phyloP scores from a whole-genome alignment of 64 coral and sea anemone species.

The Actinia equina region DNA sequence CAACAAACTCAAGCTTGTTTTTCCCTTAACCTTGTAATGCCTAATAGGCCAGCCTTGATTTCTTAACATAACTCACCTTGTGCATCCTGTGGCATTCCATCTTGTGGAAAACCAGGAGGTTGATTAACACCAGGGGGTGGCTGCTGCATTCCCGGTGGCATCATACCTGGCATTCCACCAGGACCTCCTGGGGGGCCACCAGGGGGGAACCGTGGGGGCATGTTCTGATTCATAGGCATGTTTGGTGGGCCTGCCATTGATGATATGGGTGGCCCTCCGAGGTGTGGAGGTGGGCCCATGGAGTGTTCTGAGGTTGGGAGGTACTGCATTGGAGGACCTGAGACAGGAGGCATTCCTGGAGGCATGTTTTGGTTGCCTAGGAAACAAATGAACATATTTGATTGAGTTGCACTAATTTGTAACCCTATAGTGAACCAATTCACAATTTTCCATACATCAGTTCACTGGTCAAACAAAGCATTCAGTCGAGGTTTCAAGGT shows the following conservation, averaged over 20 bases:
- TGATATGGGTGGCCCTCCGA: conserved; percentile 34
- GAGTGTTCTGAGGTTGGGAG: conserved; percentile 32
- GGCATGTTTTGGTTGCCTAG: conserved; percentile 35
- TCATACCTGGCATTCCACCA: conserved; percentile 54
- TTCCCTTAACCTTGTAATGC: too few relatives aligned
- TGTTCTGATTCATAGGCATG: conserved; percentile 24
- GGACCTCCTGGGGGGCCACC: conserved; percentile 61
- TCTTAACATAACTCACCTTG: conserved; percentile 22
- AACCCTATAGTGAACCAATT: neutral
- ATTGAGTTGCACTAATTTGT: neutral
- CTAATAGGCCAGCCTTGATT: neutral
- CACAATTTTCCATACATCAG: too few relatives aligned
- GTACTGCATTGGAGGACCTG: conserved; percentile 51
- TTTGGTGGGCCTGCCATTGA: conserved; percentile 67
- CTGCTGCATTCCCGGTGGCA: conserved; percentile 72
- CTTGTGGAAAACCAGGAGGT: conserved; percentile 74
- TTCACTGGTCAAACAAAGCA: too few relatives aligned
- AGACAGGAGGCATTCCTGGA: conserved; percentile 76
- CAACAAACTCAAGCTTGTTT: too few relatives aligned
- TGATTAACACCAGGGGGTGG: conserved; percentile 70
- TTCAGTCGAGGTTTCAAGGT: too few relatives aligned
- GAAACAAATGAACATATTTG: neutral
- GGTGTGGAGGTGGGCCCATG: conserved; percentile 53
- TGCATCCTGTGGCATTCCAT: conserved; percentile 74
- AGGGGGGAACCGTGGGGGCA: conserved; percentile 58